Evolutionary conservation across 1,140 invertebrate species (phyloP), one percentile per base, ranked within the genome.

Genomic region (Drosophila biarmipes): DNA sequence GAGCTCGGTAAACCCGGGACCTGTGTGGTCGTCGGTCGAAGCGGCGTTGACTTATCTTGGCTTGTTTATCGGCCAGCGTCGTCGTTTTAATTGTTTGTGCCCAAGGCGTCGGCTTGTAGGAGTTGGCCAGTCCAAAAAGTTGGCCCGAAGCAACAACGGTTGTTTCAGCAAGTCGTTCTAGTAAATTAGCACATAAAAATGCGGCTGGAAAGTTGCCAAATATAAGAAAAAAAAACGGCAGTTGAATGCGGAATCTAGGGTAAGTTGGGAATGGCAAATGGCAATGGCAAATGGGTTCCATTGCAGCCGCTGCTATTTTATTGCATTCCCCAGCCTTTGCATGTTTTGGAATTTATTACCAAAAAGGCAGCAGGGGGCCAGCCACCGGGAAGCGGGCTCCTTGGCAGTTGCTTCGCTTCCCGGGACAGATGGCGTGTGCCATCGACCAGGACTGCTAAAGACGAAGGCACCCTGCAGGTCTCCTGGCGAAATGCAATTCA

Each of bases 31-130:
- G 77, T 76, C 48, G 42, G 77, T 76, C 48, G 42, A 21, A 43
- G 58, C 59, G 63, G 64, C 71, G 58, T 53, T 61, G 53, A 52
- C 68, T 87, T 87, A 87, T 89, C 82, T 87, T 61, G 67, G 42
- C 84, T 87, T 87, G 82, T 87, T 87, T 82, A 87, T 87, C 82
- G 64, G 34, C 67, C 67, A 69, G 42, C 49, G 51, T 56, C 75
- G 81, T 57, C 73, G 71, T 89, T 87, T 87, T 87, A 87, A 87
- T 87, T 87, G 82, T 87, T 84, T 87, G 69, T 58, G 74, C 84
- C 58, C 17, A 58, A 72, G 82, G 82, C 82, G 73, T 85, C 62
- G 77, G 43, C 40, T 79, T 75, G 80, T 76, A 80, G 78, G 63
- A 86, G 68, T 84, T 74, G 53, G 75, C 61, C 55, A 73, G 46